phyloP scores from a whole-genome alignment of 1,140 invertebrate genomes.

The Cecropterus lyciades region DNA sequence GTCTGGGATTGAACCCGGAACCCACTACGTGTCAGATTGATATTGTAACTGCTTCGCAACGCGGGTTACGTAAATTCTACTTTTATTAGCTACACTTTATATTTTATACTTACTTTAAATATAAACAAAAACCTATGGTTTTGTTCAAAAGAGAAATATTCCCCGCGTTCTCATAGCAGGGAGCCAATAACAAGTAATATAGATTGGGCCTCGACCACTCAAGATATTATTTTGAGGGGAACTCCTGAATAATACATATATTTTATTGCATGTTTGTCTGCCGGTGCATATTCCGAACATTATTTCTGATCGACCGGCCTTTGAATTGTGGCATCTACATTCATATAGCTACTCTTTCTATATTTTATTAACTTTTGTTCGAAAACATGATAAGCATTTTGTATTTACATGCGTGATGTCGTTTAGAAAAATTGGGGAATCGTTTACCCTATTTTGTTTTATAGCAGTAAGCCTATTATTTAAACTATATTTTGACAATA shows the following conservation, averaged over 20 bases:
- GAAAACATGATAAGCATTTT: constrained; percentile 18
- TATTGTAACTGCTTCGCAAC: no score
- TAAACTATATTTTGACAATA: no score
- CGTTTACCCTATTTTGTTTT: neutral
- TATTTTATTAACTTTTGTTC: constrained; percentile 39
- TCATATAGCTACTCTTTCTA: constrained; percentile 28
- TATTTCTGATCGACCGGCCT: constrained; percentile 42
- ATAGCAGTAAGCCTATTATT: neutral
- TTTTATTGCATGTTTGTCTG: constrained; percentile 65
- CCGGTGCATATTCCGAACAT: constrained; percentile 67
- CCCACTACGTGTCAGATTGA: no score
- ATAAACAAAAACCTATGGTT: no score
- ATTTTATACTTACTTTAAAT: no score
- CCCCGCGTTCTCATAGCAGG: constrained; percentile 1
- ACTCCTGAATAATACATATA: constrained; percentile 70
- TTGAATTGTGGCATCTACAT: constrained; percentile 37
- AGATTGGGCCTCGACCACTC: constrained; percentile 37
- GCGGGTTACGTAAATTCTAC: no score
- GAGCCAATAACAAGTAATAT: constrained; percentile 46
- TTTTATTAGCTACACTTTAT: no score
- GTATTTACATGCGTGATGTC: constrained; percentile 6
- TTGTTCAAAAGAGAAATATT: neutral
- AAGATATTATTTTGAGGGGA: constrained; percentile 58
- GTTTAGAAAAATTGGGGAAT: neutral
- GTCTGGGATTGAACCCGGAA: no score